Evolutionary conservation across 2,888 invertebrate genomes (phyloP).

Genomic region (Bedellia somnulentella): DNA sequence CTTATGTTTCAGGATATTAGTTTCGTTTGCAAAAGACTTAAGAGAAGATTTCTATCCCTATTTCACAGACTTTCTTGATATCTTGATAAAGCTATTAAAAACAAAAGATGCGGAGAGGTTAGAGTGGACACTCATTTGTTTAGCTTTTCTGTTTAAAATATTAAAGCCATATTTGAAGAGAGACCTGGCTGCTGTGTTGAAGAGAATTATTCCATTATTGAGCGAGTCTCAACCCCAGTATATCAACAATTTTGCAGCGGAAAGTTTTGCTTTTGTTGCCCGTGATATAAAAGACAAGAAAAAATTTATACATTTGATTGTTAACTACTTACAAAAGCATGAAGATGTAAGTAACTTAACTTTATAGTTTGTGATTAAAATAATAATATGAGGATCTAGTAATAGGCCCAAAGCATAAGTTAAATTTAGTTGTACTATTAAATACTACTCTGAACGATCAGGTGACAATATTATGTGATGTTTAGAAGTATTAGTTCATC

Average conservation of each 20-base stretch:
- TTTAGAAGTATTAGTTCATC: too few relatives aligned
- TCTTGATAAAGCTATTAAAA: conserved; percentile 70
- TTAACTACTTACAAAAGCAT: conserved; percentile 67
- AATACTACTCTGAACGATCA: too few relatives aligned
- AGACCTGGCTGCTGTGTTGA: conserved; percentile 74
- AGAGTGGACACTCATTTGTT: conserved; percentile 82
- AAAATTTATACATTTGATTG: conserved; percentile 69
- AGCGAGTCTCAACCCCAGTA: conserved; percentile 78
- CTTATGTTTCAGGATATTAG: conserved; percentile 66
- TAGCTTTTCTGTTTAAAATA: conserved; percentile 90
- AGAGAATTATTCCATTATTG: conserved; percentile 73
- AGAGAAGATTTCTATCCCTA: conserved; percentile 87
- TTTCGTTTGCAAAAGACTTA: conserved; percentile 85
- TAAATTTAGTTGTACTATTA: too few relatives aligned
- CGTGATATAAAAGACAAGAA: conserved; percentile 82
- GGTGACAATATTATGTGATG: too few relatives aligned
- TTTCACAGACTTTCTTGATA: conserved; percentile 74
- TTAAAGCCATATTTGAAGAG: conserved; percentile 81
- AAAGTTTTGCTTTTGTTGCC: conserved; percentile 94
- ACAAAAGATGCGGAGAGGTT: conserved; percentile 81
- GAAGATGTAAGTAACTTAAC: conserved; percentile 63
- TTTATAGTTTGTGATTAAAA: background rate
- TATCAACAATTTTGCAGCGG: conserved; percentile 91
- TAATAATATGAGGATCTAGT: background rate
- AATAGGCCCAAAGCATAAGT: too few relatives aligned